These are phyloP conservation scores for Drosophila dunni DNA, from an alignment of 1,140 invertebrate species.

Conservation along the genomic window DNA sequence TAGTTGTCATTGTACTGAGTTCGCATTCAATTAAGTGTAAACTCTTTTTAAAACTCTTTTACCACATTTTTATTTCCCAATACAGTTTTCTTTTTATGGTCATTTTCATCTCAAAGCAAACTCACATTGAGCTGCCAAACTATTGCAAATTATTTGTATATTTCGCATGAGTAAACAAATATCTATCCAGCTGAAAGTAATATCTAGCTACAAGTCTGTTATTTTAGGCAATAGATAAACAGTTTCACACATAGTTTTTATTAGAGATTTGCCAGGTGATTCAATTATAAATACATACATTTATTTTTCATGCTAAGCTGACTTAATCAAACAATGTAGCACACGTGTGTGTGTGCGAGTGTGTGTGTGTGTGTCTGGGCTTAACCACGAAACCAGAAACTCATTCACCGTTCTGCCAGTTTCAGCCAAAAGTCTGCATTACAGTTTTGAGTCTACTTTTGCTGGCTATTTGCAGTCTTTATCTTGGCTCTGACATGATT, in stretches of 20 bases:
- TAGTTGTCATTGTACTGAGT: too few relatives aligned
- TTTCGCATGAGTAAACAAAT: neutral
- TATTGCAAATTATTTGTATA: conserved; percentile 3
- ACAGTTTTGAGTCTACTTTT: conserved; percentile 4
- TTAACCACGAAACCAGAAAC: conserved; percentile 21
- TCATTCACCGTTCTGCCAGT: conserved; percentile 3
- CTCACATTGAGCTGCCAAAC: neutral
- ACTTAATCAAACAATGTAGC: conserved; percentile 49
- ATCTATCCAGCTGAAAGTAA: conserved; percentile 4
- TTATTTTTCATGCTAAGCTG: conserved; percentile 28
- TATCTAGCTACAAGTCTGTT: neutral
- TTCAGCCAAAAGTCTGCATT: conserved; percentile 36
- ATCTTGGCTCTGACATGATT: conserved; percentile 78
- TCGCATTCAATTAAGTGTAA: too few relatives aligned
- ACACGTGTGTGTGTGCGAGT: conserved; percentile 5
- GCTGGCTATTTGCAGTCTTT: conserved; percentile 70
- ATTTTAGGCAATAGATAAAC: conserved; percentile 9
- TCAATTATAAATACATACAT: conserved; percentile 54
- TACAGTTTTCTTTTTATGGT: too few relatives aligned
- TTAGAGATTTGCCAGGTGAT: conserved; percentile 38
- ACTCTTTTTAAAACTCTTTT: too few relatives aligned
- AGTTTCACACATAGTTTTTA: conserved; percentile 9
- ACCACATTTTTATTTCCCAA: too few relatives aligned
- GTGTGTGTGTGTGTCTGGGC: conserved; percentile 1
- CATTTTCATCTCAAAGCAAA: too few relatives aligned